These are phyloP conservation scores for Dromiciops gliroides DNA, from an alignment of 2,113 vertebrate species.

Conservation along the genomic window DNA sequence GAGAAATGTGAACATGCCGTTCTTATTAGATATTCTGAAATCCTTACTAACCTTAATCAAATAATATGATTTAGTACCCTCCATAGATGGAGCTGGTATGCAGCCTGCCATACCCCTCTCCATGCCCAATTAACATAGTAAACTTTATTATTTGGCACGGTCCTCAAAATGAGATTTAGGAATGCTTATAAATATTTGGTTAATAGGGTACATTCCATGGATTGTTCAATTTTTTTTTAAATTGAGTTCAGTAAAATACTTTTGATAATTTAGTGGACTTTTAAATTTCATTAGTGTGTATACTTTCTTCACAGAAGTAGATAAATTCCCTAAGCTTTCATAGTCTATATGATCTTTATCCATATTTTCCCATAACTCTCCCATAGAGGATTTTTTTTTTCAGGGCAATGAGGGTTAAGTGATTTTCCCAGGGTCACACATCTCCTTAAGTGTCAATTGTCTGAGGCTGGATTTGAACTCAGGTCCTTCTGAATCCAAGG, in stretches of 20 bases:
- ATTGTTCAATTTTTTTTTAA: neutral
- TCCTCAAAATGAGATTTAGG: neutral
- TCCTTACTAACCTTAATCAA: constrained; percentile 43
- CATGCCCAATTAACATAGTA: neutral
- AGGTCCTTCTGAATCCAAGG: no score
- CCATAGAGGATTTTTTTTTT: no score
- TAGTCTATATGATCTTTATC: neutral
- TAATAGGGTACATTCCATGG: neutral
- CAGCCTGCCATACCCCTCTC: neutral
- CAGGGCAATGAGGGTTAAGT: no score
- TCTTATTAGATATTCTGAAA: constrained; percentile 30
- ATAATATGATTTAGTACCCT: neutral
- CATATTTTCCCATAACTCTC: neutral
- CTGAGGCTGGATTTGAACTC: no score
- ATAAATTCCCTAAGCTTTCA: neutral
- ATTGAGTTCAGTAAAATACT: neutral
- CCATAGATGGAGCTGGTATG: neutral
- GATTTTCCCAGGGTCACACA: no score
- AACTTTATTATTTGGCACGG: neutral
- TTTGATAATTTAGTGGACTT: neutral
- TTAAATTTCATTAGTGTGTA: neutral
- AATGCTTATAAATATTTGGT: neutral
- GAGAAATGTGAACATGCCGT: constrained; percentile 8
- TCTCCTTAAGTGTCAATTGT: no score
- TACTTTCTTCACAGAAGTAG: neutral